Evolutionary conservation across 1,140 invertebrate genomes (phyloP), one percentile per base, ranked within the genome.

Genomic region (Odontomachus brunneus): DNA sequence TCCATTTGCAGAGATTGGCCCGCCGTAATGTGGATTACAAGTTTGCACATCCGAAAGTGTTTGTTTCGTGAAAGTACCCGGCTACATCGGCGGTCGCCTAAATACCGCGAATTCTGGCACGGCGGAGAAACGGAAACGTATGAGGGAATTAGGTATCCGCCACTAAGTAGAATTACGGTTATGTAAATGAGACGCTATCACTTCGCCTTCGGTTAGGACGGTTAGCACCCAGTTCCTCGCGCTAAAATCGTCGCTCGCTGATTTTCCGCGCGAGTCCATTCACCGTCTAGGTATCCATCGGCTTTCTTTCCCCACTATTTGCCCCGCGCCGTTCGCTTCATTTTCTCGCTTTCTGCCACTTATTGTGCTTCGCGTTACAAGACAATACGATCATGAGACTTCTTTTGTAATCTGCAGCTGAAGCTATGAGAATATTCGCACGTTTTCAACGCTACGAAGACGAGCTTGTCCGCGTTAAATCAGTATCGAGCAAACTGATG

Each of bases 151-250:
- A 90, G 90, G 83, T 81, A 83, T 90, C 84, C 83, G 82, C 86
- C 89, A 86, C 87, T 91, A 91, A 93, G 90, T 90, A 90, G 91
- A 89, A 90, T 91, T 90, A 91, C 86, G 87, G 90, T 93, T 93
- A 94, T 94, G 90, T 91, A 93, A 94, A 94, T 93, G 89, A 90
- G 92, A 89, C 81, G 85, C 76, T 89, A 92, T 93, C 88, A 65
- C 80, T 19, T 57, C 76, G 63, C 83, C 82, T 85, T 89, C 82
- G 75, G 76, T 84, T 90, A 83, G 73, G 71, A 83, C 74, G 82
- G 78, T 91, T 90, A 90, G 80, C 82, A 82, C 75, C 65, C 57
- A 55, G 55, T 29, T 51, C 33, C 44, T 55, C 51, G 62, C 65
- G 76, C 65, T 84, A 49, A 76, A 82, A 87, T 87, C 69, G 57